phyloP scores from a whole-genome alignment of 2,113 vertebrate genomes.

The Ochotona curzoniae region DNA sequence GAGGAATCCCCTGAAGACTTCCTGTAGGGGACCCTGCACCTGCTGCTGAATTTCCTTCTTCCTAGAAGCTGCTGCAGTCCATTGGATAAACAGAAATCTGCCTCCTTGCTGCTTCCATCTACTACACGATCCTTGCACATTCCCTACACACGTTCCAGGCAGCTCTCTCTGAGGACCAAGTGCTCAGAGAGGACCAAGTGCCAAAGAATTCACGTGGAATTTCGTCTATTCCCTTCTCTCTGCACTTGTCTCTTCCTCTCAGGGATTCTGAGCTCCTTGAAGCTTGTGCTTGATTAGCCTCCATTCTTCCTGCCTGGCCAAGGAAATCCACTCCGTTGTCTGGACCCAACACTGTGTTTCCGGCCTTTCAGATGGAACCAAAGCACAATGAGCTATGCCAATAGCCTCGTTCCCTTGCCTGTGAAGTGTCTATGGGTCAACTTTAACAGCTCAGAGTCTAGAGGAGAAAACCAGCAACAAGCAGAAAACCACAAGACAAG shows the following conservation, averaged over 20 bases:
- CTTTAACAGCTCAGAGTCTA: no score
- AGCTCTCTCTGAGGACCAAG: not conserved
- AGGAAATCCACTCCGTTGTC: not conserved
- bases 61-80: not conserved
- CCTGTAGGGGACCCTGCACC: no score
- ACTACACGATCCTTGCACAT: not conserved
- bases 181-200: no score
- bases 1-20: rapidly evolving
- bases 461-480: not conserved
- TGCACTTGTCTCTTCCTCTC: not conserved
- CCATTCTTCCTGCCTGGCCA: not conserved
- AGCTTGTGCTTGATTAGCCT: not conserved
- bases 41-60: not conserved
- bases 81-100: not conserved
- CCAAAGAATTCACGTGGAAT: not conserved
- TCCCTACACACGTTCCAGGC: not conserved
- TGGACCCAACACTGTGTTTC: no score
- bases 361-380: not conserved
- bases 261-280: not conserved
- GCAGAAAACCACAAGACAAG: not conserved
- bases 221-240: not conserved
- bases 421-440: not conserved
- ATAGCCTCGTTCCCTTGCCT: not conserved
- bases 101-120: not conserved
- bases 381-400: not conserved